Evolutionary conservation across 2,888 invertebrate genomes (phyloP).

Genomic region (Drosophila tripunctata): DNA sequence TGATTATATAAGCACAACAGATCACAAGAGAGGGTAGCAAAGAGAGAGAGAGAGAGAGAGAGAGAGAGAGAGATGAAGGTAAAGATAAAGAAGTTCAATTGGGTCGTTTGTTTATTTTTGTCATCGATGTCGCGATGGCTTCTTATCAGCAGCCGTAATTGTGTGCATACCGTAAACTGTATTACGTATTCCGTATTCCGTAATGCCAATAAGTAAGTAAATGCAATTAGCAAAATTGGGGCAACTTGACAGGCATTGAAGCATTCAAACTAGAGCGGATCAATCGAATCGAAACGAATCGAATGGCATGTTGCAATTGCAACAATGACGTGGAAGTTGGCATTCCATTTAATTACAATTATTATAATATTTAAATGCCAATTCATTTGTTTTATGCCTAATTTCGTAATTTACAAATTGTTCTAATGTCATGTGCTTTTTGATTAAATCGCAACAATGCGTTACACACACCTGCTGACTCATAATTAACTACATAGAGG

Average conservation of each 20-base stretch:
- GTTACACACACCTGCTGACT: constrained; percentile 32
- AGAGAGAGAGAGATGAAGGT: not conserved
- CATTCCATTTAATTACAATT: constrained; percentile 2
- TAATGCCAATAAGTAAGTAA: constrained; percentile 19
- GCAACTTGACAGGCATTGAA: constrained; percentile 20
- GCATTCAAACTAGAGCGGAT: constrained; percentile 51
- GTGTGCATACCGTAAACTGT: not conserved
- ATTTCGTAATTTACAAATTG: constrained; percentile 2
- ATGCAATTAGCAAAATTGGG: constrained; percentile 52
- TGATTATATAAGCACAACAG: constrained; percentile 1
- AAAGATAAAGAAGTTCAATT: constrained; percentile 1
- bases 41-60: no score
- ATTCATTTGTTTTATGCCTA: constrained; percentile 7
- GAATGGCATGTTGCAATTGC: not conserved
- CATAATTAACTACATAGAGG: constrained; percentile 13
- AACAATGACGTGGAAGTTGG: constrained; percentile 2
- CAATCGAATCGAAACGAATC: constrained; percentile 9
- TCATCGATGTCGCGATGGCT: constrained; percentile 8
- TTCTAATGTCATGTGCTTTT: constrained; percentile 10
- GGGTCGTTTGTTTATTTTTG: constrained; percentile 15
- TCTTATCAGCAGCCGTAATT: constrained; percentile 34
- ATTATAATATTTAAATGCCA: constrained; percentile 11
- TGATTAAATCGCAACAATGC: constrained; percentile 4
- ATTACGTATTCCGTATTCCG: not conserved
- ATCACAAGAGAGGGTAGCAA: not conserved